Percentiles rank a stretch among this genome's conserved stretches.
These are phyloP conservation scores for Paradisaea rubra DNA, from an alignment of 2,113 vertebrate species.

Conservation along the genomic window DNA sequence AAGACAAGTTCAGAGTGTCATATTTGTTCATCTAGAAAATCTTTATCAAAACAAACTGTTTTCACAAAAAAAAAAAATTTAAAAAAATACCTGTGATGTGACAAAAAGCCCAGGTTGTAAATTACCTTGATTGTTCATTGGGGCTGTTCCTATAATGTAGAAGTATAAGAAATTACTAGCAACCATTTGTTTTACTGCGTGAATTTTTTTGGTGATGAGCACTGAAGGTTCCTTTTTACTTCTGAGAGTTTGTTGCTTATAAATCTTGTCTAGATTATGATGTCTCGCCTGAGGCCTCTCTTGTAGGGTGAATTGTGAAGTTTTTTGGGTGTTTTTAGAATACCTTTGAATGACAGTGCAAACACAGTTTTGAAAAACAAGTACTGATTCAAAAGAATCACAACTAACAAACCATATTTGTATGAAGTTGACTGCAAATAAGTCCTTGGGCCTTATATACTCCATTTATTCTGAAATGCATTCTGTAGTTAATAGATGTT, in stretches of 20 bases:
- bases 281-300: neutral
- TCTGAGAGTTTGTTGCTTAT: neutral
- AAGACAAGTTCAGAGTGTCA: neutral
- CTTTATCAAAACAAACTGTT: neutral
- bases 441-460: neutral
- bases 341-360: neutral
- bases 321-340: neutral
- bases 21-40: neutral
- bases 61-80: neutral
- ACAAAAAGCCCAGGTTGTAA: neutral
- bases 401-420: neutral
- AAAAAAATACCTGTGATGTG: neutral
- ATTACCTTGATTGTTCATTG: neutral
- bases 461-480: neutral
- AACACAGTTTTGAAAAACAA: neutral
- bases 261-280: neutral
- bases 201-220: neutral
- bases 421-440: neutral
- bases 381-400: neutral
- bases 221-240: neutral
- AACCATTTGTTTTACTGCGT: neutral
- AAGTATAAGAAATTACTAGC: neutral
- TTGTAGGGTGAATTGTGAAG: neutral
- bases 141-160: neutral
- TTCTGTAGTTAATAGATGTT: neutral